Evolutionary conservation across 35 echinoderm and acorn worm genomes (phyloP), one percentile per base, ranked within the genome.

Genomic region (Lytechinus pictus): DNA sequence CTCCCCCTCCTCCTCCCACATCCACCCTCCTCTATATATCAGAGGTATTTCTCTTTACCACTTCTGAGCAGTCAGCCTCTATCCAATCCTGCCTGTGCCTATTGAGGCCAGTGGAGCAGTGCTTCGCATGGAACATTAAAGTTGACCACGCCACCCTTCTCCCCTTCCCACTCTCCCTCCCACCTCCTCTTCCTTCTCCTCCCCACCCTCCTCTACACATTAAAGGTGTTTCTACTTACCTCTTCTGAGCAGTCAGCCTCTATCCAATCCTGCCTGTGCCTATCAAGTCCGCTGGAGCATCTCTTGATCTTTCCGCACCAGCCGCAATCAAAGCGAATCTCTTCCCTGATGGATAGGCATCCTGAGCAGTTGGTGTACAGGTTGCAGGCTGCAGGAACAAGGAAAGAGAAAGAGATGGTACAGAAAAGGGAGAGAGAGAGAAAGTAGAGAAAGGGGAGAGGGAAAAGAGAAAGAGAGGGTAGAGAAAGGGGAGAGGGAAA

Each of bases 261-360:
- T 33, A 96, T 28, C 98, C 98, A 99, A 10, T 97, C 97, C 24
- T 99, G 95, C 24, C 98, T 92, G 93, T 99, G 88, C 27, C 98
- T 89, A 52, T 99, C 98, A 86, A 97, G 86, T 51, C 98, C 98
- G 72, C 96, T 97, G 44, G 98, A 99, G 86, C 98, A 99, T 6
- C 86, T 14, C 9, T 56, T 96, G 55, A 99, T 95, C 52, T 56
- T 29, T 16, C 27, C 66, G 66, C 98, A 99, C 98, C 98, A 99
- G 14, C 94, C 92, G 86, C 98, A 99, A 21, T 97, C 89, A 89
- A 99, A 99, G 54, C 58, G 61, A 27, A 96, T 94, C 27, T 58
- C 57, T 21, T 54, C 27, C 10, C 89, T 57, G 10, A 89, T 53
- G 27, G 57, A 16, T 14, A 89, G 91, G 53, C 57, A 92, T 12